These are phyloP conservation scores for Stichodactyla mertensii DNA, from an alignment of 64 coral and sea anemone species.

Conservation along the genomic window DNA sequence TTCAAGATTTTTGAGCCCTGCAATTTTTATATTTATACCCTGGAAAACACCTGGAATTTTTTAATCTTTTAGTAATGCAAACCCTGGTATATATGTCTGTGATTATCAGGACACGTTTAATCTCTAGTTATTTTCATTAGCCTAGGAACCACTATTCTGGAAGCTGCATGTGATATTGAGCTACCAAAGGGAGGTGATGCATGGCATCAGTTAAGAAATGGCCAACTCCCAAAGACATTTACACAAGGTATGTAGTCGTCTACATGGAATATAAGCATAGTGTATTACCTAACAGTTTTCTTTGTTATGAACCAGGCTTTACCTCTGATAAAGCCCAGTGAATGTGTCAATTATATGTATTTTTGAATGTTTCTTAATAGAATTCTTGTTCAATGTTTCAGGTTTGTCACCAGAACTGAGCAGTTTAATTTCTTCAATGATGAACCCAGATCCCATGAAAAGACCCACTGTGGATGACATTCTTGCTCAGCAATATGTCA, in stretches of 20 bases:
- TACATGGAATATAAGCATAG: no score
- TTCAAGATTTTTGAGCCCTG: no score
- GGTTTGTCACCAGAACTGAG: conserved; percentile 80
- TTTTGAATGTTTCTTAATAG: neutral
- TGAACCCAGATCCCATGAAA: conserved; percentile 64
- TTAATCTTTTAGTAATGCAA: no score
- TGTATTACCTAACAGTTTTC: no score
- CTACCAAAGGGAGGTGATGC: conserved; percentile 82
- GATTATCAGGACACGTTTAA: no score
- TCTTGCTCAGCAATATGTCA: conserved; percentile 56
- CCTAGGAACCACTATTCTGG: conserved; percentile 83
- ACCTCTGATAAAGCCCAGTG: no score
- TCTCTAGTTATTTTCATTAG: neutral
- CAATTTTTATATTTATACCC: no score
- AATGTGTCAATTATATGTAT: neutral
- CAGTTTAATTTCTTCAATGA: conserved; percentile 74
- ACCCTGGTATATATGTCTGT: no score
- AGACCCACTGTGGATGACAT: conserved; percentile 92
- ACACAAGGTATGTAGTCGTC: conserved; percentile 58
- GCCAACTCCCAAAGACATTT: conserved; percentile 72
- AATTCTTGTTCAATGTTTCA: conserved; percentile 11
- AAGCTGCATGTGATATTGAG: conserved; percentile 91
- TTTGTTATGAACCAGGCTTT: no score
- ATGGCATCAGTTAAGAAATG: conserved; percentile 91
- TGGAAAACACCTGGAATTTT: no score